phyloP scores from a whole-genome alignment of 2,888 invertebrate species.

The Archips crataeganus region DNA sequence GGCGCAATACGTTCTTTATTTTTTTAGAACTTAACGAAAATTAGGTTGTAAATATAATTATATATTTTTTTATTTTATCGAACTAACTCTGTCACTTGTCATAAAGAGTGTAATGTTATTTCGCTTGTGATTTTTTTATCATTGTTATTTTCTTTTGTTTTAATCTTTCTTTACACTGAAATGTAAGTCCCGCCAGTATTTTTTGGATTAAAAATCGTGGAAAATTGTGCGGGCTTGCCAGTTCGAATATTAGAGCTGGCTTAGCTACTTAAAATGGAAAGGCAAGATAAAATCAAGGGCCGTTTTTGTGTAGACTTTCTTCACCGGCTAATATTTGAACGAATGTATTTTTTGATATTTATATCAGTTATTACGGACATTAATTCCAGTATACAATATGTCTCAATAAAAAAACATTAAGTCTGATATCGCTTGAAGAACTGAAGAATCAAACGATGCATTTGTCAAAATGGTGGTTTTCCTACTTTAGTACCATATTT shows the following conservation, averaged over 20 bases:
- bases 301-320: not conserved
- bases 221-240: not conserved
- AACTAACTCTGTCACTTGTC: slow-evolving; percentile 10
- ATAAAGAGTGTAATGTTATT: slow-evolving; percentile 1
- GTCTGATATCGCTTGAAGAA: no score
- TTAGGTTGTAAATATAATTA: slow-evolving; percentile 29
- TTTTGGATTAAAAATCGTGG: not conserved
- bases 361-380: no score
- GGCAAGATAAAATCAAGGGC: not conserved
- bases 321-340: not conserved
- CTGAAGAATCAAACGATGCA: not conserved
- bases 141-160: slow-evolving; percentile 6
- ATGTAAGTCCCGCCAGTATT: not conserved
- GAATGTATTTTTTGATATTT: not conserved
- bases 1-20: slow-evolving; percentile 12
- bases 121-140: slow-evolving; percentile 16
- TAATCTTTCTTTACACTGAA: not conserved
- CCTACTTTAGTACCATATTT: not conserved
- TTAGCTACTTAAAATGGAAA: not conserved
- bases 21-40: slow-evolving; percentile 20
- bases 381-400: no score
- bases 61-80: not conserved
- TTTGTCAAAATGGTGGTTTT: not conserved
- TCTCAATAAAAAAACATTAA: no score
- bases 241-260: not conserved